Evolutionary conservation across 1,140 invertebrate species (phyloP), one percentile per base, ranked within the genome.

Genomic region (Nixonia krombeini): DNA sequence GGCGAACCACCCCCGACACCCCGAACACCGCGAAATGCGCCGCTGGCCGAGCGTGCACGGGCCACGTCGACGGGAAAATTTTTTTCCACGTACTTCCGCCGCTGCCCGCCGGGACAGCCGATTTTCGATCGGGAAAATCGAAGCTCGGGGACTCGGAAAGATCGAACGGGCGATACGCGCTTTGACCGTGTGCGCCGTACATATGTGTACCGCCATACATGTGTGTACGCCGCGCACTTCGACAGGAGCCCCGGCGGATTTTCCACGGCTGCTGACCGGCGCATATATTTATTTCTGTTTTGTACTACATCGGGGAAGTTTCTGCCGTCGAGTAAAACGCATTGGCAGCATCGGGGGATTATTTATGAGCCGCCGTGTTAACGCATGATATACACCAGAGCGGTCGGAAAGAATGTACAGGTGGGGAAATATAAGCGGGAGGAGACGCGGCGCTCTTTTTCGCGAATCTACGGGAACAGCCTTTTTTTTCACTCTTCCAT

Each of bases 1-100:
- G 79, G 79, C 80, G 80, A 83, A 82, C 81, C 80, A 80, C 74
- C 80, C 80, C 80, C 75, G 72, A 82, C 81, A 82, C 81, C 77
- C 78, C 73, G n/a, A n/a, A n/a, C n/a, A n/a, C n/a, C n/a, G n/a
- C n/a, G n/a, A n/a, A n/a, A n/a, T n/a, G n/a, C n/a, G n/a, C n/a
- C 64, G 53, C 47, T 42, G 66, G 23, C 49, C 62, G 65, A 33
- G 52, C 58, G 49, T 49, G 44, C 69, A 70, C 75, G 73, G 70
- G 73, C 76, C 77, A 78, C 72, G 73, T 75, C 76, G 76, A 76
- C 74, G 71, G 74, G 76, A 77, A 76, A 76, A 78, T 75, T 79
- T 76, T 67, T 78, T 79, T 62, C 68, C 76, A 72, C 74, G 71
- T 75, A 76, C 77, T 78, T 78, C 77, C 77, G 77, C 63, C 58